phyloP scores from a whole-genome alignment of 2,888 invertebrate species.

The Amiota mariae region DNA sequence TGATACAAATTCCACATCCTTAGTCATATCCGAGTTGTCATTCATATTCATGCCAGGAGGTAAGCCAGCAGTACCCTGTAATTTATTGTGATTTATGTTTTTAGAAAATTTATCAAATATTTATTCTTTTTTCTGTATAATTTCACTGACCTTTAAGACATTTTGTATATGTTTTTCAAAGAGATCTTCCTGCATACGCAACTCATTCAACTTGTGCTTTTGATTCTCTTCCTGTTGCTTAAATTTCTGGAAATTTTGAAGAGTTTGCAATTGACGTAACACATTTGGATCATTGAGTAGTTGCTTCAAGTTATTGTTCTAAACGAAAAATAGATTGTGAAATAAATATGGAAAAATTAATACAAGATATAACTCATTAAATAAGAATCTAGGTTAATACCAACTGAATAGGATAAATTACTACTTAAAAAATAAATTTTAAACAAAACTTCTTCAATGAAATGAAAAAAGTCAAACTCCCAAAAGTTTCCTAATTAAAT shows the following conservation, averaged over 20 bases:
- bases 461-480: neutral
- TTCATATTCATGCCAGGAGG: conserved; percentile 67
- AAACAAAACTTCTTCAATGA: neutral
- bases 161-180: conserved; percentile 84
- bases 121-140: neutral
- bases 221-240: conserved; percentile 80
- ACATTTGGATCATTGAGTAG: conserved; percentile 88
- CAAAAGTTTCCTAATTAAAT: neutral
- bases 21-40: conserved; percentile 74
- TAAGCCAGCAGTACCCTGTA: conserved; percentile 74
- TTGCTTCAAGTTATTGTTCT: conserved; percentile 73
- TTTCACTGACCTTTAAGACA: conserved; percentile 78
- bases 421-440: conserved; percentile 11
- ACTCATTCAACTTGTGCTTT: conserved; percentile 79
- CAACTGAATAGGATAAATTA: neutral
- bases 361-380: conserved; percentile 10
- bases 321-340: conserved; percentile 19
- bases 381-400: neutral
- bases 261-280: conserved; percentile 88
- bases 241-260: conserved; percentile 76
- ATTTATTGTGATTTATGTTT: neutral
- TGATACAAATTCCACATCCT: conserved; percentile 80
- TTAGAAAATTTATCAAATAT: neutral
- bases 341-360: conserved; percentile 11
- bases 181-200: conserved; percentile 84